Conservation (phyloP, 2,888 invertebrate species). For the Temnothorax unifasciatus region DNA sequence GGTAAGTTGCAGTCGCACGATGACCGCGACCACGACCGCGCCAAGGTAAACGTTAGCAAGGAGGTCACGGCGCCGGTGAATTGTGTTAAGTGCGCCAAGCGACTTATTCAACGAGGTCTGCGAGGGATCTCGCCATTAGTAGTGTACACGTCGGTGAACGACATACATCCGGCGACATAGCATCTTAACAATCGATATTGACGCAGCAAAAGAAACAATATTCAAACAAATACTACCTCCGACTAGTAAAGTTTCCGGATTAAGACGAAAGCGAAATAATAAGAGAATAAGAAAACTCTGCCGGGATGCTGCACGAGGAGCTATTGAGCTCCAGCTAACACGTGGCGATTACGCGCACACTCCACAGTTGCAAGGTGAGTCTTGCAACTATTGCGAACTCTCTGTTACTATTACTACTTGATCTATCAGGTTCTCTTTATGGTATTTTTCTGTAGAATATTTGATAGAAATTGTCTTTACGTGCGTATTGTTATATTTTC, state of each 20-base stretch:
- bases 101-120: constrained; percentile 33
- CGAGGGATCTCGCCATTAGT: constrained; percentile 32
- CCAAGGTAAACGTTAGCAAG: constrained; percentile 64
- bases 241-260: constrained; percentile 7
- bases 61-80: constrained; percentile 70
- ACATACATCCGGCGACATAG: constrained; percentile 43
- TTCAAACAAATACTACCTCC: neutral
- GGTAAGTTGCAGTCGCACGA: constrained; percentile 54
- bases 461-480: neutral
- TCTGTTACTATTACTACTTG: neutral
- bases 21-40: constrained; percentile 61
- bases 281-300: constrained; percentile 76
- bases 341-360: constrained; percentile 84
- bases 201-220: neutral
- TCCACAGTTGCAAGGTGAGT: constrained; percentile 84
- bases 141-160: constrained; percentile 53
- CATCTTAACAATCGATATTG: constrained; percentile 45
- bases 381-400: neutral
- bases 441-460: neutral
- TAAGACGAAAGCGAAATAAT: constrained; percentile 64
- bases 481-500: neutral
- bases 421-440: neutral
- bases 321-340: constrained; percentile 84
- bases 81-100: constrained; percentile 73
- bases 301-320: constrained; percentile 85